Evolutionary conservation across 2,113 vertebrate species (phyloP).

Genomic region (Polypterus senegalus): DNA sequence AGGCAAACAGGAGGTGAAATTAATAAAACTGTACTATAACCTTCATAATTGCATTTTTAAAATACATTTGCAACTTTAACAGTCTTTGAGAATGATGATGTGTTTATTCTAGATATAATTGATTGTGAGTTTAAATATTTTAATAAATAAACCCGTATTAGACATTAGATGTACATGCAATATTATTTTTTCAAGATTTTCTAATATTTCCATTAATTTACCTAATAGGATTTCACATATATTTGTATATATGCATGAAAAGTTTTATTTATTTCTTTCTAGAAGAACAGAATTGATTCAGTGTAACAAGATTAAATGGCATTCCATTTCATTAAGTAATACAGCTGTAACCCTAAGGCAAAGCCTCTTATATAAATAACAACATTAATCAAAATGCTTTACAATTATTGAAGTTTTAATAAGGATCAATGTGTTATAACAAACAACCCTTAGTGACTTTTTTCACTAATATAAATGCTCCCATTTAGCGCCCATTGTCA

Average conservation of each 20-base stretch:
- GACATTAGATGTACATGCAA: too few species aligned
- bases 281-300: constrained; percentile 39
- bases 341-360: constrained; percentile 37
- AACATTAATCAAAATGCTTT: constrained; percentile 61
- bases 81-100: too few species aligned
- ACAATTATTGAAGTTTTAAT: constrained; percentile 53
- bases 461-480: not conserved
- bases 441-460: constrained; percentile 30
- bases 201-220: not conserved
- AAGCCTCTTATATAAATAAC: constrained; percentile 44
- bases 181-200: too few species aligned
- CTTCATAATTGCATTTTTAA: too few species aligned
- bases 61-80: too few species aligned
- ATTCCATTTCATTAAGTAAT: constrained; percentile 42
- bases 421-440: constrained; percentile 45
- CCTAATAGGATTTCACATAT: not conserved
- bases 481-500: not conserved
- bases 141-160: too few species aligned
- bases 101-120: too few species aligned
- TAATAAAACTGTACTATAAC: too few species aligned
- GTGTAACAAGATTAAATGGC: constrained; percentile 47
- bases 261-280: constrained; percentile 6
- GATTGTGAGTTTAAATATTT: too few species aligned
- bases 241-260: constrained; percentile 1
- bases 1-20: too few species aligned